Conservation (phyloP, 2,113 vertebrate genomes). For the Antechinus flavipes region DNA sequence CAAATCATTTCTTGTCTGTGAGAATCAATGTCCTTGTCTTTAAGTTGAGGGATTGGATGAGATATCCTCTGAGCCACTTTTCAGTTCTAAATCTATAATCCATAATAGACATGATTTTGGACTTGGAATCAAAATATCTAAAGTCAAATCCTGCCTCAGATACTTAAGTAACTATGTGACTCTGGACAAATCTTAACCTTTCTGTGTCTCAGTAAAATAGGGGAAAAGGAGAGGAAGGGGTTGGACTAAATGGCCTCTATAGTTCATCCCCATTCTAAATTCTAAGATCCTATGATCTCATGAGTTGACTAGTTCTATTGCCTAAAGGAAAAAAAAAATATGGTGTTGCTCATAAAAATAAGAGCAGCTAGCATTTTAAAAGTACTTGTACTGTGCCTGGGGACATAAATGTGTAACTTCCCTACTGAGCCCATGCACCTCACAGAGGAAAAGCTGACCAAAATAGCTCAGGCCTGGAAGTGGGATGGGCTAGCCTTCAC, state of each 20-base stretch:
- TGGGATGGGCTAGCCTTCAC: slow-evolving; percentile 16
- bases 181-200: background rate
- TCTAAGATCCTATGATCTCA: background rate
- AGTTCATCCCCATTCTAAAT: background rate
- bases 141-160: background rate
- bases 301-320: background rate
- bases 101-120: background rate
- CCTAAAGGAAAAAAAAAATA: background rate
- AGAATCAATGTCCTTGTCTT: background rate
- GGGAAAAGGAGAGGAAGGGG: background rate
- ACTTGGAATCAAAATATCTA: background rate
- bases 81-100: background rate
- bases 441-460: background rate
- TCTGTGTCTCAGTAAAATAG: background rate
- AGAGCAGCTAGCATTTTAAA: background rate
- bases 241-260: background rate
- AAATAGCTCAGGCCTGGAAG: slow-evolving; percentile 43
- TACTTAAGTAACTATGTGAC: background rate
- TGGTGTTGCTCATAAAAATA: slow-evolving; percentile 9
- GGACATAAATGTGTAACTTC: slow-evolving; percentile 11
- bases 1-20: background rate
- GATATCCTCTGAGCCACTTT: background rate
- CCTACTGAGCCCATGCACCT: background rate
- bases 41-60: background rate
- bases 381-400: background rate